Base-by-base conservation (phyloP, 2,888 invertebrate genomes). In the Dasysyrphus tricinctus region DNA sequence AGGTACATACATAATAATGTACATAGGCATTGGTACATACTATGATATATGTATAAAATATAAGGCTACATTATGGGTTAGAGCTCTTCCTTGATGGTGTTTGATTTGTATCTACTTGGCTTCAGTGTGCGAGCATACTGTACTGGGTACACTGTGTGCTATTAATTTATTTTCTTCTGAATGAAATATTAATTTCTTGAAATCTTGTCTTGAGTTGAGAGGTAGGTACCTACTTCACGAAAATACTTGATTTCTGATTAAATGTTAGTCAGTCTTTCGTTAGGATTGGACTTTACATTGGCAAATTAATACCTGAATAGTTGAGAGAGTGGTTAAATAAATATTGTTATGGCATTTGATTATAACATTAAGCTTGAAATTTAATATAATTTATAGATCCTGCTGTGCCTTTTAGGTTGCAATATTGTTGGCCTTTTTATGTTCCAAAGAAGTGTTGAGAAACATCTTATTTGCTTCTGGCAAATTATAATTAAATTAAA, bases 161-260 rank as follows among this genome's bases (percentile, higher is more conserved):
- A 84, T 80, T 72, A 84, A 80, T 83, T 83, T 75, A 80, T 76
- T 80, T 54, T 59, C 42, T 47, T 65, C 29, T 19, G 19, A 59
- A 19, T 80, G 49, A 57, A 80, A 67, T 84, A 84, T 70, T 84
- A 51, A 80, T 75, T 79, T 63, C 32, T 32, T 47, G 44, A n/a
- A 63, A 47, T 63, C 39, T 61, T 37, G 67, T 24, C 49, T 39
- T 19, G 11, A 12, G 9, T 3, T 7, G 14, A 37, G 24, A 54
- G 37, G n/a, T n/a, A 69, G n/a, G 69, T 11, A 9, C n/a, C n/a
- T n/a, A n/a, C 61, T 34, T 67, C 65, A n/a, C 6, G 8, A 61
- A 65, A 67, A 65, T 12, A 16, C 34, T 44, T 24, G 11, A 16
- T 19, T 7, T 54, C 19, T 59, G 19, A 59, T 59, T 56, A 32